phyloP scores from a whole-genome alignment of 2,113 vertebrate genomes.

The Ctenodactylus gundi region DNA sequence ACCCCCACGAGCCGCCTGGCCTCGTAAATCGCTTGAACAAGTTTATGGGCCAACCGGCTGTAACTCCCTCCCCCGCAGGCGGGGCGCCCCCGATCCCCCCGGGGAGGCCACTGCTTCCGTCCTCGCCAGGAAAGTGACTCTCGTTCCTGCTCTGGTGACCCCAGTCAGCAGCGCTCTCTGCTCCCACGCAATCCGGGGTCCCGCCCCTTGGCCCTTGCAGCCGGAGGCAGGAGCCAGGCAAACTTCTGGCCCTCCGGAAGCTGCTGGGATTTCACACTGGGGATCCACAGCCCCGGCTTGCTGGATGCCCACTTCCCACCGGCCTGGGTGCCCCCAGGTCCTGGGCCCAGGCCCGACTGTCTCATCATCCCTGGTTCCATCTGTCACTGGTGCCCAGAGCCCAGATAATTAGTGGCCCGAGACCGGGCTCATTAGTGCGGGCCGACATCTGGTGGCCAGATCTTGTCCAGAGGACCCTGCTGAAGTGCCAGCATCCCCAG shows the following conservation, averaged over 20 bases:
- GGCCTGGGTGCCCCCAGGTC: not conserved
- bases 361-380: not conserved
- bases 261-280: not conserved
- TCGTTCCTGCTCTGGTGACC: not conserved
- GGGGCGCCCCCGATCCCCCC: not conserved
- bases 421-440: not conserved
- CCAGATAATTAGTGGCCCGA: slow-evolving; percentile 35
- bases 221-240: not conserved
- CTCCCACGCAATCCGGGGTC: fast-evolving
- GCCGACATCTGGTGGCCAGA: slow-evolving; percentile 44
- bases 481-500: fast-evolving
- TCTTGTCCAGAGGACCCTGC: not conserved
- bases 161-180: fast-evolving
- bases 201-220: not conserved
- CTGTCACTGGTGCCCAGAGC: not conserved
- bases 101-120: not conserved
- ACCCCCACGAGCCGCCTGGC: not conserved
- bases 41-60: slow-evolving; percentile 29
- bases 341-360: not conserved
- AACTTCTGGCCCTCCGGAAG: not conserved
- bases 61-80: not conserved
- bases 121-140: not conserved
- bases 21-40: slow-evolving; percentile 45
- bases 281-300: not conserved
- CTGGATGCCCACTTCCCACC: not conserved